Conservation (phyloP, 2,797 vertebrate species). For the Helostoma temminkii region DNA sequence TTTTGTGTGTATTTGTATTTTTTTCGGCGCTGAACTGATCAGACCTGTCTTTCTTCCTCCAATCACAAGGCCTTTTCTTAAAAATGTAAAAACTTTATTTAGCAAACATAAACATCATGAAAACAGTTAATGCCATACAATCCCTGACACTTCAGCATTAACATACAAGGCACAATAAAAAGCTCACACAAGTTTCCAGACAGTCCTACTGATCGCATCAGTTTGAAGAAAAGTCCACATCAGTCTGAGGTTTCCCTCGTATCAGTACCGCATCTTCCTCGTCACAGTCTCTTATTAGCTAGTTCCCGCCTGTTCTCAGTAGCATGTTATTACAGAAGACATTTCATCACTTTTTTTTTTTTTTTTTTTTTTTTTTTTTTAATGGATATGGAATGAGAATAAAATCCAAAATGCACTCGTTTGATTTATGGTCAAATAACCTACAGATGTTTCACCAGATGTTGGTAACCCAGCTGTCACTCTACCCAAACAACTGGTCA, state of each 20-base stretch:
- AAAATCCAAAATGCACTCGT: not conserved
- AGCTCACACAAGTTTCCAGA: slow-evolving; percentile 40
- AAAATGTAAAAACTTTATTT: slow-evolving; percentile 70
- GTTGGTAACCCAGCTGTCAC: not conserved
- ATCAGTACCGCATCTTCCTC: slow-evolving; percentile 16
- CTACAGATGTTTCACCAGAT: not conserved
- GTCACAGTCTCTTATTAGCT: not conserved
- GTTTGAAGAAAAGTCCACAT: not conserved
- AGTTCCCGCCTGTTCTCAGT: not conserved
- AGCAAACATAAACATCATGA: slow-evolving; percentile 27
- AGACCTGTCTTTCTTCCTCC: too few relatives aligned
- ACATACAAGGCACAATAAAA: slow-evolving; percentile 34
- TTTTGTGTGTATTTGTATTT: too few relatives aligned
- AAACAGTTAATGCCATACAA: slow-evolving; percentile 43
- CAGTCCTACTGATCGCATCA: slow-evolving; percentile 5
- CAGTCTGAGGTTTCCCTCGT: not conserved
- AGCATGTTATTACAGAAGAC: not conserved
- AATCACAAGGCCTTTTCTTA: slow-evolving; percentile 25
- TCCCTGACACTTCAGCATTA: slow-evolving; percentile 34
- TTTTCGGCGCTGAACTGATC: too few relatives aligned
- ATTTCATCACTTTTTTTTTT: too few relatives aligned
- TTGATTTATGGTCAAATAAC: not conserved
- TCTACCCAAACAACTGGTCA: not conserved
- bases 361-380: too few relatives aligned
- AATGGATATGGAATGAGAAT: not conserved